Evolutionary conservation across 2,888 invertebrate genomes (phyloP).

Genomic region (Lithophane ornitopus): DNA sequence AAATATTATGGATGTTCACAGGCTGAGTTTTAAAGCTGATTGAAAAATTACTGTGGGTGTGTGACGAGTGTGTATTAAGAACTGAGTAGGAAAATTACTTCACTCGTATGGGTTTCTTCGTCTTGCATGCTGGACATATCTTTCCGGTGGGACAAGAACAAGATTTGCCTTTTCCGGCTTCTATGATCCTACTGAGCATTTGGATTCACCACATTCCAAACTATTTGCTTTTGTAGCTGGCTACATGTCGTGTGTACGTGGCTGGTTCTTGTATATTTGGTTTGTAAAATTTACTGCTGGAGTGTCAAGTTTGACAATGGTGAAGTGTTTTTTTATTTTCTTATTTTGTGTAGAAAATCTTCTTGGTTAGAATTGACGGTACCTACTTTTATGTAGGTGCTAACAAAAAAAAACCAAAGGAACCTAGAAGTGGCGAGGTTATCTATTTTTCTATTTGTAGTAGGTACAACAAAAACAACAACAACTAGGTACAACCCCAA

Average conservation of each 20-base stretch:
- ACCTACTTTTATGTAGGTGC: not conserved
- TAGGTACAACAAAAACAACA: too few species aligned
- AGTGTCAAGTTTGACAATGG: conserved; percentile 41
- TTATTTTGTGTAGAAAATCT: not conserved
- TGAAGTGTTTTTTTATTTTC: conserved; percentile 5
- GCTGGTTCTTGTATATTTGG: not conserved
- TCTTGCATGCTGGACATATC: conserved; percentile 61
- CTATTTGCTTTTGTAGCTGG: conserved; percentile 2
- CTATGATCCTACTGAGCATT: conserved; percentile 69
- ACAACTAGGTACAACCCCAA: too few species aligned
- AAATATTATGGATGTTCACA: not conserved
- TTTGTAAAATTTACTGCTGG: conserved; percentile 14
- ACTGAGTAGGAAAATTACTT: conserved; percentile 68
- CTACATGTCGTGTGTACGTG: too few species aligned
- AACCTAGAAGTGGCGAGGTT: not conserved
- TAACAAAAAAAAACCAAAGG: not conserved
- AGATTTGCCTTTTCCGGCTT: conserved; percentile 57
- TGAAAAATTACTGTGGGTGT: not conserved
- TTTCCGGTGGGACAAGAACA: conserved; percentile 67
- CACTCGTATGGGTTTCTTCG: conserved; percentile 52
- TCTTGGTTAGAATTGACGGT: not conserved
- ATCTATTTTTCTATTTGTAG: too few species aligned
- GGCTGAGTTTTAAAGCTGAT: not conserved
- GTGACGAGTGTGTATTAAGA: not conserved
- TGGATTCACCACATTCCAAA: conserved; percentile 53